A percentile compares a stretch with the other conserved stretches of the same genome.
These are phyloP conservation scores for Watsonalla binaria DNA, from an alignment of 2,888 invertebrate genomes.

Conservation along the genomic window DNA sequence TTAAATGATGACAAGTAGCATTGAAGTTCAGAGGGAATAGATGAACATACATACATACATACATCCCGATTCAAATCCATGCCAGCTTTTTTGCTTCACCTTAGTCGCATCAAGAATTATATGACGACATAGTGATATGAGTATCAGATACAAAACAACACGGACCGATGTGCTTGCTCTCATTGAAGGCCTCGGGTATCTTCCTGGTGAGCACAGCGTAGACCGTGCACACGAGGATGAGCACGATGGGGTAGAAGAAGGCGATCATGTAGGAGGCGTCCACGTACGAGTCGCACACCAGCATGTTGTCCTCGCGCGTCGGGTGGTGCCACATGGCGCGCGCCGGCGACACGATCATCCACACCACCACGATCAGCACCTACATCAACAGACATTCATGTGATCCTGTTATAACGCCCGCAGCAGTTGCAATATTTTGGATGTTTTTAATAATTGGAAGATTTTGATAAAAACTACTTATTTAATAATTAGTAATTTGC, in stretches of 20 bases:
- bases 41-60: too few relatives aligned
- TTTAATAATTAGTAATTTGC: too few relatives aligned
- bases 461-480: too few relatives aligned
- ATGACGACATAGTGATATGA: too few relatives aligned
- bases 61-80: too few relatives aligned
- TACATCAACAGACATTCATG: slow-evolving; percentile 9
- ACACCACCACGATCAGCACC: slow-evolving; percentile 91
- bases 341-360: slow-evolving; percentile 95
- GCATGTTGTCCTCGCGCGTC: slow-evolving; percentile 91
- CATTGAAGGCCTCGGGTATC: slow-evolving; percentile 98
- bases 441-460: too few relatives aligned
- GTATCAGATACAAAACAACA: too few relatives aligned
- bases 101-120: too few relatives aligned
- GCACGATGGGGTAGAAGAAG: slow-evolving; percentile 93
- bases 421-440: too few relatives aligned
- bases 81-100: too few relatives aligned
- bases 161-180: slow-evolving; percentile 94
- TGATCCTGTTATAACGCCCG: not conserved
- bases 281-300: slow-evolving; percentile 93
- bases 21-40: too few relatives aligned
- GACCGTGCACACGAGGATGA: slow-evolving; percentile 93
- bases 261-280: slow-evolving; percentile 96
- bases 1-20: too few relatives aligned
- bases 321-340: slow-evolving; percentile 93
- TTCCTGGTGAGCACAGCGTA: slow-evolving; percentile 97